These are phyloP conservation scores for Hafferia zeledoni DNA, from an alignment of 2,797 vertebrate genomes.

Conservation along the genomic window DNA sequence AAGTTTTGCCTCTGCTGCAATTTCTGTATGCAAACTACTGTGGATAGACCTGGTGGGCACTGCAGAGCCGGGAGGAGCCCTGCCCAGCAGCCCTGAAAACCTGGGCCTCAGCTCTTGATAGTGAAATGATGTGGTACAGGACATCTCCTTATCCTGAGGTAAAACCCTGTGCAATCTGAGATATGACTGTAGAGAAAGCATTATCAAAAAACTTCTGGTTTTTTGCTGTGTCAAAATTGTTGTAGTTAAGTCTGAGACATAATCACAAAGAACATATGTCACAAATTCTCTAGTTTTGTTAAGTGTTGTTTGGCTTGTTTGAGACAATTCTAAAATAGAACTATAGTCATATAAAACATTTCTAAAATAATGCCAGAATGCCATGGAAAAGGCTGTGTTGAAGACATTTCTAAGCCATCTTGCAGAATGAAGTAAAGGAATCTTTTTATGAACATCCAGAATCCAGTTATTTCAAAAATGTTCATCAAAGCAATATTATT, in stretches of 20 bases:
- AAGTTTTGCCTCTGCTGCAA: not conserved
- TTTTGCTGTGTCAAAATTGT: constrained; percentile 71
- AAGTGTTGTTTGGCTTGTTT: constrained; percentile 74
- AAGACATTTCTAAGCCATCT: not conserved
- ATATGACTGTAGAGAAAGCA: constrained; percentile 38
- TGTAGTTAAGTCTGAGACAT: constrained; percentile 69
- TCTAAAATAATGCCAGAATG: constrained; percentile 28
- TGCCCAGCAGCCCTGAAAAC: not conserved
- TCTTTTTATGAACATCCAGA: not conserved
- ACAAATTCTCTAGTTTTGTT: constrained; percentile 74
- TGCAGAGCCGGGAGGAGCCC: not conserved
- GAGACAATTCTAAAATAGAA: constrained; percentile 76
- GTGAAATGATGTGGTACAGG: not conserved
- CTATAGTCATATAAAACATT: constrained; percentile 55
- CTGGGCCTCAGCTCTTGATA: not conserved
- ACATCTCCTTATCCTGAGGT: not conserved
- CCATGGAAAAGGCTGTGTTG: not conserved
- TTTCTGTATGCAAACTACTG: not conserved
- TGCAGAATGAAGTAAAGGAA: not conserved
- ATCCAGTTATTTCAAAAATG: not conserved
- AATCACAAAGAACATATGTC: constrained; percentile 77
- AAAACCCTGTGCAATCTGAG: constrained; percentile 39
- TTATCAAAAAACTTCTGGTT: constrained; percentile 42
- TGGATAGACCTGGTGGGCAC: not conserved
- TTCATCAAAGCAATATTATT: not conserved